Conservation (phyloP, 2,888 invertebrate genomes). For the Agrypnus murinus region DNA sequence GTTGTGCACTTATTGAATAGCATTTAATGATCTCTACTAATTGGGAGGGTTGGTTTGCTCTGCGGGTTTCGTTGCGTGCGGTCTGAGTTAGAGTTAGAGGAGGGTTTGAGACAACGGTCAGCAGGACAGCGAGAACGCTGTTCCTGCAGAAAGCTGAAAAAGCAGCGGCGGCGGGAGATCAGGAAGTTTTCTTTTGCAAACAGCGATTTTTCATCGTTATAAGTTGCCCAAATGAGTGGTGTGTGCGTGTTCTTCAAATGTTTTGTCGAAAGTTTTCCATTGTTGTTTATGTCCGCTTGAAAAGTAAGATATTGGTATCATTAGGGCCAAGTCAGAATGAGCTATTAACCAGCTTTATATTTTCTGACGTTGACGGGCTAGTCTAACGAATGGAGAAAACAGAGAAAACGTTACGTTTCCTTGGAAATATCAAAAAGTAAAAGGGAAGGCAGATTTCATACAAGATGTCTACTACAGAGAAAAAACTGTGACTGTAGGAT, state of each 20-base stretch:
- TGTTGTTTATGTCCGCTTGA: constrained; percentile 30
- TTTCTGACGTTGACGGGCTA: constrained; percentile 19
- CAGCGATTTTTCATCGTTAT: constrained; percentile 39
- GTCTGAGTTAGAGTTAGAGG: constrained; percentile 17
- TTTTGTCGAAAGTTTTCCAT: constrained; percentile 31
- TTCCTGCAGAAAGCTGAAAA: constrained; percentile 22
- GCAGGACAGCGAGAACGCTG: constrained; percentile 23
- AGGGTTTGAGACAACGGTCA: constrained; percentile 20
- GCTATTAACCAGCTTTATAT: constrained; percentile 28
- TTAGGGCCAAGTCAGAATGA: constrained; percentile 30
- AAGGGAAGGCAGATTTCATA: background rate
- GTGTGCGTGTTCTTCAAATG: constrained; percentile 28
- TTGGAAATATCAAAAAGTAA: background rate
- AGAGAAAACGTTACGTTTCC: background rate
- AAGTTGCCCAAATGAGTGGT: constrained; percentile 27
- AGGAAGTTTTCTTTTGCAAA: constrained; percentile 30
- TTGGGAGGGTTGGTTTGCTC: constrained; percentile 52
- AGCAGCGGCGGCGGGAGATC: constrained; percentile 22
- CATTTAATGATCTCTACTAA: constrained; percentile 61
- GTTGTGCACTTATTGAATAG: constrained; percentile 60
- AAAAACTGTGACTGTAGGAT: background rate
- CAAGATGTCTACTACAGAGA: background rate
- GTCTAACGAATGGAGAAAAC: too few species aligned
- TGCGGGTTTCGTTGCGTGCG: constrained; percentile 34
- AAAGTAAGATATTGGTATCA: constrained; percentile 35